Evolutionary conservation across 2,888 invertebrate species (phyloP), one percentile per base, ranked within the genome.

Genomic region (Yponomeuta plumbellus): DNA sequence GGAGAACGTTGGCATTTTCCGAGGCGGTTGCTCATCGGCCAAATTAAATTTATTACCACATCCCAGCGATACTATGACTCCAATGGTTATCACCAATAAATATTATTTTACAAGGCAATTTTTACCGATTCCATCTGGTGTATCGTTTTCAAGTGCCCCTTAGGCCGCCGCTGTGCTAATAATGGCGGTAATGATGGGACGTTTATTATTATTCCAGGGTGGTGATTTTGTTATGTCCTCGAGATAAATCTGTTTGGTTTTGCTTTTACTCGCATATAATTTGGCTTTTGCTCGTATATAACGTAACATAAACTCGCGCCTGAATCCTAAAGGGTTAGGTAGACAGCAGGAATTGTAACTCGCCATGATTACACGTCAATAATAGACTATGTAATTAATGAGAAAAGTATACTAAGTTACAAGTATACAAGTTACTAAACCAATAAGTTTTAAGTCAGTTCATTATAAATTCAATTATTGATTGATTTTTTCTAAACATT

Each of bases 71-170:
- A 79, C 75, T 78, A 69, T 75, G 74, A 75, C 77, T 26, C 34
- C 79, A 72, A 78, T 79, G 81, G 83, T 85, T 85, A 85, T 84
- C 79, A 81, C 75, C 83, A 77, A 84, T 86, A 86, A 86, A 86
- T 85, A 84, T 83, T 81, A 70, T 85, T 84, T 86, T 84, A 85
- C 83, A 81, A 73, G 77, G 78, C 77, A 76, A 77, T 80, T 81
- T 83, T 81, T 77, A 57, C 59, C 13, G 20, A 59, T 40, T 59
- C 22, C 57, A 44, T n/a, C 39, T 34, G 20, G 58, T 67, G 69
- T 70, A 69, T 71, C 71, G 70, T 72, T 69, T 70, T 69, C 69
- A 66, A 66, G 67, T 61, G 34, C 44, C 44, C 13, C 44, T 52
- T 52, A 52, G 44, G 10, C 44, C 4, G 17, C 34, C 13, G 44